A percentile compares a stretch with the other conserved stretches of the same genome.
Evolutionary conservation across 2,113 vertebrate species (phyloP).

Genomic region (Regulus satrapa): DNA sequence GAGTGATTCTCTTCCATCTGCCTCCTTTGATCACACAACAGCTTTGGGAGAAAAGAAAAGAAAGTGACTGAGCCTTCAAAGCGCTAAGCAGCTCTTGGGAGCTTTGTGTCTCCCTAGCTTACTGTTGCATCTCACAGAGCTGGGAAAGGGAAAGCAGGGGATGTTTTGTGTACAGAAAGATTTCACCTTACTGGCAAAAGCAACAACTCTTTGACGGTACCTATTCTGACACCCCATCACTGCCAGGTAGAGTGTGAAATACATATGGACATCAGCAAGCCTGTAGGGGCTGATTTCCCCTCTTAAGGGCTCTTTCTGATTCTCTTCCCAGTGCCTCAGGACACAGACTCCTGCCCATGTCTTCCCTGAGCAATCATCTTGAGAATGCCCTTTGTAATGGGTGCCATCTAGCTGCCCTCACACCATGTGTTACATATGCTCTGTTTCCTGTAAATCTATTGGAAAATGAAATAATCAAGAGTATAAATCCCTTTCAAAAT

Average conservation of each 20-base stretch:
- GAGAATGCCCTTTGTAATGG: background rate
- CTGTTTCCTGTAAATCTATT: background rate
- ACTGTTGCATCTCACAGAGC: background rate
- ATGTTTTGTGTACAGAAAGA: background rate
- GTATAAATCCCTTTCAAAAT: background rate
- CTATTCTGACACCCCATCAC: background rate
- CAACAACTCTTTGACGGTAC: background rate
- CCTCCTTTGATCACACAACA: slow-evolving; percentile 3
- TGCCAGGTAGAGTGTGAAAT: background rate
- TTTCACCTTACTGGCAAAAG: background rate
- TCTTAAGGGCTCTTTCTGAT: background rate
- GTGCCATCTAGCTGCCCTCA: background rate
- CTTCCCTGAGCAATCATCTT: background rate
- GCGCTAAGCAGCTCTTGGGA: background rate
- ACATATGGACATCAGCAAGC: background rate
- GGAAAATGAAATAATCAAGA: background rate
- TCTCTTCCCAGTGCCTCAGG: background rate
- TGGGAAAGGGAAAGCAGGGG: background rate
- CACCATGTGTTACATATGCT: background rate
- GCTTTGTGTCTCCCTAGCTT: background rate
- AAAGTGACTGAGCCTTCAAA: slow-evolving; percentile 37
- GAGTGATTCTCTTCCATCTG: slow-evolving; percentile 10
- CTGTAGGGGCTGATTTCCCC: background rate
- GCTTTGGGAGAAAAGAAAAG: slow-evolving; percentile 4
- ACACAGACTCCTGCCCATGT: background rate